These are phyloP conservation scores for Mimachlamys varia DNA, from an alignment of 2,888 invertebrate genomes.

Conservation along the genomic window DNA sequence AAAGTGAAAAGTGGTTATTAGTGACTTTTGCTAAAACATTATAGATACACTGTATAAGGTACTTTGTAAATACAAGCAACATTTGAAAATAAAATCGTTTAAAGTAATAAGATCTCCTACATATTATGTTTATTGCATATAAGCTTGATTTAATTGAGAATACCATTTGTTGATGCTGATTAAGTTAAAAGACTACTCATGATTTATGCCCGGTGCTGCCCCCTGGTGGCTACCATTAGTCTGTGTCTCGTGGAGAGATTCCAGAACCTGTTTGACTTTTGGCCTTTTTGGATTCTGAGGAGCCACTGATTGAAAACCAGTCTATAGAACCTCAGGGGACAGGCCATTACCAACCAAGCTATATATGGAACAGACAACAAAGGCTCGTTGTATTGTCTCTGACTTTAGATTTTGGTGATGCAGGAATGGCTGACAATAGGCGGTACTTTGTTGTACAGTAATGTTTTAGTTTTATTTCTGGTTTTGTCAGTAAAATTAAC, in stretches of 20 bases:
- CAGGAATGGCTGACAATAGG: neutral
- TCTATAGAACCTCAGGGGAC: constrained; percentile 15
- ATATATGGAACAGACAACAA: constrained; percentile 34
- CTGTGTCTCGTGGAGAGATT: neutral
- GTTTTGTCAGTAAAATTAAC: neutral
- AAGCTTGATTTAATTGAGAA: neutral
- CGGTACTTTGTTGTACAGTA: neutral
- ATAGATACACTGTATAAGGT: no score
- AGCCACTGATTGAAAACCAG: constrained; percentile 22
- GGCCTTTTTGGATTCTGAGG: neutral
- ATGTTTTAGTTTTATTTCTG: neutral
- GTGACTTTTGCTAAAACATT: no score
- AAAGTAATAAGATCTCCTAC: no score
- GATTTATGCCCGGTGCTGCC: neutral
- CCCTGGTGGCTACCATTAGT: neutral
- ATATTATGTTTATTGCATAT: neutral
- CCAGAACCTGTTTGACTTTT: constrained; percentile 14
- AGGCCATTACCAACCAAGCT: neutral
- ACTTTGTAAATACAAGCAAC: no score
- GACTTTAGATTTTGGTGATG: neutral
- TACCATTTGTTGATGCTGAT: constrained; percentile 7
- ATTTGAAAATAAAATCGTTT: no score
- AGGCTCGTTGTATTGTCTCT: neutral
- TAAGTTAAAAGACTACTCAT: neutral
- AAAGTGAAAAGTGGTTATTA: no score